These are phyloP conservation scores for Phylloscopus trochiloides DNA, from an alignment of 2,113 vertebrate species.

Conservation along the genomic window DNA sequence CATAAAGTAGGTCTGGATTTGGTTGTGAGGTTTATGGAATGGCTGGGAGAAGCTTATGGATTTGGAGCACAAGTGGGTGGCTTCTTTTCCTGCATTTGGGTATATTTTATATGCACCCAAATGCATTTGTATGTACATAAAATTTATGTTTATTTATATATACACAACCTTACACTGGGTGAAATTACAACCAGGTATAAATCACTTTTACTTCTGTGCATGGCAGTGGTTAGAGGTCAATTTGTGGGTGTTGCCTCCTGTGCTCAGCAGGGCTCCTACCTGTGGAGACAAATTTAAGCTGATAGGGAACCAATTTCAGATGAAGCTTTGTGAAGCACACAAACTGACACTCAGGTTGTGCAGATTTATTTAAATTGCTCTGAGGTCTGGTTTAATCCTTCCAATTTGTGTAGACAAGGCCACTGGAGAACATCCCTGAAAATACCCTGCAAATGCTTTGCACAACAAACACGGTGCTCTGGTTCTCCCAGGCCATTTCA, in stretches of 20 bases:
- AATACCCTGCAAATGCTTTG: fast-evolving
- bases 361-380: neutral
- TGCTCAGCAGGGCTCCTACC: neutral
- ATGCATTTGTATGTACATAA: neutral
- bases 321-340: neutral
- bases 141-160: neutral
- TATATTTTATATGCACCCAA: neutral
- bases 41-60: neutral
- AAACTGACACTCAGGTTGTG: neutral
- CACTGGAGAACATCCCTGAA: neutral
- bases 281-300: neutral
- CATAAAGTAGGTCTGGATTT: neutral
- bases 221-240: neutral
- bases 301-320: neutral
- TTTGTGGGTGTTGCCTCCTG: neutral
- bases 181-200: neutral
- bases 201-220: neutral
- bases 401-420: neutral
- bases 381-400: neutral
- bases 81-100: neutral
- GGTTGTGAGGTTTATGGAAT: neutral
- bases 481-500: fast-evolving
- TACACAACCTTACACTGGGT: neutral
- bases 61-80: neutral
- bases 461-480: fast-evolving